These are phyloP conservation scores for Wasmannia auropunctata DNA, from an alignment of 1,140 invertebrate genomes.

Conservation along the genomic window DNA sequence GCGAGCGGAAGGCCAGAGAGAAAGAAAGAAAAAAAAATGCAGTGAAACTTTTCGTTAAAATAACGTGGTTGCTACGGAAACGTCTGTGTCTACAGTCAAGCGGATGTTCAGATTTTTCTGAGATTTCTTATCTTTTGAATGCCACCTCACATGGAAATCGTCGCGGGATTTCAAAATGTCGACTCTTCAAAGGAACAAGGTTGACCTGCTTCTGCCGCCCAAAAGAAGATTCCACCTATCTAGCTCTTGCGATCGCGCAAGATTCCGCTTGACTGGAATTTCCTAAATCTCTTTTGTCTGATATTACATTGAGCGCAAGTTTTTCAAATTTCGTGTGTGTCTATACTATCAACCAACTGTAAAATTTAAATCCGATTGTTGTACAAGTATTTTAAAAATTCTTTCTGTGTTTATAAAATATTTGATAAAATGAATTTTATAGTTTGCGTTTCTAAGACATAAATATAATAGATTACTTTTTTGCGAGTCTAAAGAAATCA, in stretches of 20 bases:
- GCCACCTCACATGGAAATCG: constrained; percentile 45
- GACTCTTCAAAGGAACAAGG: constrained; percentile 59
- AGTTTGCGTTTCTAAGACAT: not conserved
- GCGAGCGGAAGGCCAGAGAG: not conserved
- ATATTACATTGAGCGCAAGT: not conserved
- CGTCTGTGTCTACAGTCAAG: constrained; percentile 64
- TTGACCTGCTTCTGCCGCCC: constrained; percentile 60
- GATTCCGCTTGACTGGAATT: not conserved
- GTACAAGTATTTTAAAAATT: not conserved
- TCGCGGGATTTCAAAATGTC: constrained; percentile 63
- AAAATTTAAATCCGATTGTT: constrained; percentile 12
- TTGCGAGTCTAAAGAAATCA: not conserved
- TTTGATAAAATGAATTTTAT: not conserved
- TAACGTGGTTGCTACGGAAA: constrained; percentile 24
- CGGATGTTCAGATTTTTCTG: constrained; percentile 55
- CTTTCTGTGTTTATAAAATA: not conserved
- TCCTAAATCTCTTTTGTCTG: not conserved
- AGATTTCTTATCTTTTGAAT: constrained; percentile 63
- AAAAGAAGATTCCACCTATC: constrained; percentile 6
- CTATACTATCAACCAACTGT: constrained; percentile 9
- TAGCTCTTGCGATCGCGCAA: not conserved
- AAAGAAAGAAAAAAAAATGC: not conserved
- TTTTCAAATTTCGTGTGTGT: not conserved
- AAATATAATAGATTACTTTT: not conserved
- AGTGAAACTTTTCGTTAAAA: not conserved